phyloP scores from a whole-genome alignment of 2,888 invertebrate genomes.

The Kryphioiulus occultus region DNA sequence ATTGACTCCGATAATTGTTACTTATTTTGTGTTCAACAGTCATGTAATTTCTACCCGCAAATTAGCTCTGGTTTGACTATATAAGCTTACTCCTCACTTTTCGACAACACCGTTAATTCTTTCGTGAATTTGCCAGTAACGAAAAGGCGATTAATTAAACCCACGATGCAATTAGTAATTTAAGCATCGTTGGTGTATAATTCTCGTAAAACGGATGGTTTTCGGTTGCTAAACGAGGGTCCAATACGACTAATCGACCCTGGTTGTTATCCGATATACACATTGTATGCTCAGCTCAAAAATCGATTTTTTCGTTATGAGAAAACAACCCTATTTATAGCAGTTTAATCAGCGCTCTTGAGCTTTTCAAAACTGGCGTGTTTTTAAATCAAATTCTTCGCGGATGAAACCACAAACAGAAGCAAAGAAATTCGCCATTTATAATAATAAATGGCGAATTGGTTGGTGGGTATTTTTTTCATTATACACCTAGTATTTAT shows the following conservation, averaged over 20 bases:
- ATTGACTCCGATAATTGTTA: too few relatives aligned
- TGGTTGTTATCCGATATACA: not conserved
- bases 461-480: not conserved
- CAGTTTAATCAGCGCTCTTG: not conserved
- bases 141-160: not conserved
- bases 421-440: not conserved
- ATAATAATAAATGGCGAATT: not conserved
- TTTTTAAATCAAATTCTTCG: not conserved
- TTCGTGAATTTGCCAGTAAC: not conserved
- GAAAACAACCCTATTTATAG: not conserved
- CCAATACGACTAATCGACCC: not conserved
- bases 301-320: not conserved
- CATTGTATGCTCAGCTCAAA: not conserved
- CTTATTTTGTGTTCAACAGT: too few relatives aligned
- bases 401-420: not conserved
- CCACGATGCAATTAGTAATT: not conserved
- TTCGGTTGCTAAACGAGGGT: not conserved
- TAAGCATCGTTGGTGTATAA: not conserved
- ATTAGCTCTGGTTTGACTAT: too few relatives aligned
- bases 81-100: too few relatives aligned
- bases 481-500: not conserved
- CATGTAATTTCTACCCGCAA: too few relatives aligned
- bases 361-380: not conserved
- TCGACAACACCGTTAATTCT: too few relatives aligned
- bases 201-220: not conserved